phyloP scores from a whole-genome alignment of 2,797 vertebrate genomes.

The Melanotaenia nigrans region DNA sequence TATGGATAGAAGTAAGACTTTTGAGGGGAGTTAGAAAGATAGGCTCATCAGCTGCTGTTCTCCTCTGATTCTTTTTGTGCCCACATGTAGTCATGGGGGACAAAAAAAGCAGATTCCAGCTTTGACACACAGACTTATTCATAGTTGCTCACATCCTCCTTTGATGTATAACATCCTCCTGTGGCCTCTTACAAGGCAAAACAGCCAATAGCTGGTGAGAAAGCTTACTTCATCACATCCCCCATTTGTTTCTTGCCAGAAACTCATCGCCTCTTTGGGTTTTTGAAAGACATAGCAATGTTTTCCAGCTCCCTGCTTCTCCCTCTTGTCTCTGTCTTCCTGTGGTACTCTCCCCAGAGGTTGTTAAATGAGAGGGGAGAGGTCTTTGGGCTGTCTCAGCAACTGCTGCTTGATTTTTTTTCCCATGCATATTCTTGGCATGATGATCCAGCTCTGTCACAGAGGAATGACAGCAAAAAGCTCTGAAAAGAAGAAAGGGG shows the following conservation, averaged over 20 bases:
- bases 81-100: slow-evolving; percentile 20
- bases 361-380: slow-evolving; percentile 43
- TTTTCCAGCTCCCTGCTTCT: slow-evolving; percentile 50
- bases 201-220: slow-evolving; percentile 34
- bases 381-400: slow-evolving; percentile 44
- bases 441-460: slow-evolving; percentile 21
- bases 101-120: slow-evolving; percentile 17
- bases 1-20: slow-evolving; percentile 14
- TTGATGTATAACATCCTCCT: slow-evolving; percentile 35
- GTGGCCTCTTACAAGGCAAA: slow-evolving; percentile 25
- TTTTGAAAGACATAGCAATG: slow-evolving; percentile 38
- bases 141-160: slow-evolving; percentile 65
- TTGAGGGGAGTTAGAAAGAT: slow-evolving; percentile 1
- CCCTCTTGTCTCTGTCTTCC: slow-evolving; percentile 21
- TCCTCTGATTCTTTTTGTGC: slow-evolving; percentile 12
- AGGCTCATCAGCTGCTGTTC: background rate
- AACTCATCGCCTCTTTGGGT: slow-evolving; percentile 33
- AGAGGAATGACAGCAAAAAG: slow-evolving; percentile 47
- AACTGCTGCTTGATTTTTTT: slow-evolving; percentile 52
- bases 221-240: slow-evolving; percentile 29
- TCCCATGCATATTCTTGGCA: slow-evolving; percentile 58
- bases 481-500: slow-evolving; percentile 38
- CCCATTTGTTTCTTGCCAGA: slow-evolving; percentile 37
- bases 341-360: slow-evolving; percentile 17
- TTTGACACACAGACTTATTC: slow-evolving; percentile 36